Base-by-base conservation (phyloP, 2,113 vertebrate genomes). In the Tretioscincus oriximinensis region DNA sequence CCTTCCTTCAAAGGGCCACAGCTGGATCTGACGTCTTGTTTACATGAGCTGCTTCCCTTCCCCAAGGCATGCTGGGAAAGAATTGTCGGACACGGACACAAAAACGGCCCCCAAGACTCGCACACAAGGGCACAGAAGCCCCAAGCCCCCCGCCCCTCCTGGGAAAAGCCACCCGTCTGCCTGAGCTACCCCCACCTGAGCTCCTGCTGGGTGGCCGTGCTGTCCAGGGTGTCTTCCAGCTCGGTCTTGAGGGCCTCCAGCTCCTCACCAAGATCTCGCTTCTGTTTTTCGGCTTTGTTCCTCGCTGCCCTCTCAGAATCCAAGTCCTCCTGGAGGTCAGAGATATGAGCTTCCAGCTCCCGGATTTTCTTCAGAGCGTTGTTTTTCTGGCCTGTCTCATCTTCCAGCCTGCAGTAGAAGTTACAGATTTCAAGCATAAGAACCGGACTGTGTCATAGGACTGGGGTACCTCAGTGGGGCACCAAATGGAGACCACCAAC, bases 191-290 rank as follows among this genome's bases (percentile, higher is more conserved):
- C 58, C 0, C 0, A 99, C 98, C 98, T 94, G 85, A 99, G 97
- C 78, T 99, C 97, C 89, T 99, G 97, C 90, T 99, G 98, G 0
- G 96, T 94, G 7, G 98, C 98, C 0, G 97, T 98, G 80, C 95
- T 97, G 86, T 99, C 98, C 90, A 99, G 88, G 5, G 97, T 99
- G 86, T 99, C 98, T 88, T 99, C 98, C 88, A 99, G 95, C 92
- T 99, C 98, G 0, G 95, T 96, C 90, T 97, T 97, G 0, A 99
- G 95, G 0, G 97, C 97, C 28, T 98, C 97, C 64, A 99, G 94
- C 92, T 99, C 97, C 83, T 98, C 97, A 1, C 97, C 96, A 0
- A 99, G 93, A 82, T 99, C 98, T 73, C 97, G 92, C 68, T 97
- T 96, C 11, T 96, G 96, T 64, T 96, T 97, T 90, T 99, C 98